These are phyloP conservation scores for Chouioia cunea DNA, from an alignment of 2,888 invertebrate genomes.

Conservation along the genomic window DNA sequence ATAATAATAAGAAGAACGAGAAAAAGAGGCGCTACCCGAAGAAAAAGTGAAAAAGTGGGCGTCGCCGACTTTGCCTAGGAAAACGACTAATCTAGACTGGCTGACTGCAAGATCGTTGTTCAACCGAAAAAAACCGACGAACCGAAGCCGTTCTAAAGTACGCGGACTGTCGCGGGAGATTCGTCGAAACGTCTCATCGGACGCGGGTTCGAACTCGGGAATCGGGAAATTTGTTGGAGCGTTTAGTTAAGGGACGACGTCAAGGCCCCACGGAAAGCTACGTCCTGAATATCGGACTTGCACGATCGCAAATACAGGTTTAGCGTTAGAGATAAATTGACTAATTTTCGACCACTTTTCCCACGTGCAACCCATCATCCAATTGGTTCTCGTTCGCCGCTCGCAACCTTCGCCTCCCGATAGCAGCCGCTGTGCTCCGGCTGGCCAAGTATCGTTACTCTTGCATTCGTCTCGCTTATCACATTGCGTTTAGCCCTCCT, in stretches of 20 bases:
- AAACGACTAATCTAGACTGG: constrained; percentile 42
- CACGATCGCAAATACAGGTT: constrained; percentile 55
- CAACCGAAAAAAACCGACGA: constrained; percentile 11
- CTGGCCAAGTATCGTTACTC: constrained; percentile 30
- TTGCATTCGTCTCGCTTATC: constrained; percentile 36
- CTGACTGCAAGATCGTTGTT: constrained; percentile 24
- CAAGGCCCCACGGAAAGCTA: constrained; percentile 28
- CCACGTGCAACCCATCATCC: constrained; percentile 39
- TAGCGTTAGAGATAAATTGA: constrained; percentile 58
- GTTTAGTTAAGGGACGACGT: not conserved
- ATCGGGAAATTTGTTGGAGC: no score
- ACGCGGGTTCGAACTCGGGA: no score
- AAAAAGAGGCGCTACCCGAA: constrained; percentile 3
- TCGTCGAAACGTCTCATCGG: no score
- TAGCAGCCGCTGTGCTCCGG: constrained; percentile 27
- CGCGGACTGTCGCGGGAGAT: no score
- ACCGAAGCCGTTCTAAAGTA: no score
- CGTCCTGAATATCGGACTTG: constrained; percentile 43
- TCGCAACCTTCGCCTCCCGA: constrained; percentile 42
- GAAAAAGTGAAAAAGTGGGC: not conserved
- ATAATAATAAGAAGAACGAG: constrained; percentile 8
- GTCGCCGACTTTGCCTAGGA: constrained; percentile 33
- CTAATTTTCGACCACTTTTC: constrained; percentile 62
- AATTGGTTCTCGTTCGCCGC: constrained; percentile 48
- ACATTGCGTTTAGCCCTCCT: constrained; percentile 43